Base-by-base conservation (phyloP, 2,113 vertebrate species). In the Andinoacara biseriatus region DNA sequence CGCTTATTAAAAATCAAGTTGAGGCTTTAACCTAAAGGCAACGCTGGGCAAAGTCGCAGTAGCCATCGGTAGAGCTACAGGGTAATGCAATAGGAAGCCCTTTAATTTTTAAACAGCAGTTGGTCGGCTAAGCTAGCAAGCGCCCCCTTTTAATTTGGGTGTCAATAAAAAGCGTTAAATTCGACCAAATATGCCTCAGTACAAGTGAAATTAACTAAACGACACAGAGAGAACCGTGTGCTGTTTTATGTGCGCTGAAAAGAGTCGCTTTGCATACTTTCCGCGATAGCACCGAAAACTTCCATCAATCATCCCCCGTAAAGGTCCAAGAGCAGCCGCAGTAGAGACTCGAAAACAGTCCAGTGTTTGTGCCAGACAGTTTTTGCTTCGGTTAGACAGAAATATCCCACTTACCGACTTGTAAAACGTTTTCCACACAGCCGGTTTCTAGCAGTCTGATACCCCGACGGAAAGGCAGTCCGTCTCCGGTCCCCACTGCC, bases 341-440 rank as follows among this genome's bases (percentile, higher is more conserved):
- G 65, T 77, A 11, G 63, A 75, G 43, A 78, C 58, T 83, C 83
- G 60, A 54, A 67, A 65, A 52, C 76, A 11, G 58, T 88, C 81
- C 90, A 31, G 1, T 46, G 15, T 79, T 58, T 24, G 22, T 54
- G 61, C 43, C 58, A 38, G 11, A 76, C 35, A 81, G 60, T 81
- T 59, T 78, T 54, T 49, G 18, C 62, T 59, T 52, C 43, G 5
- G 1, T 78, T 61, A 83, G 0, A 57, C 1, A 24, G 2, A 78
- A 76, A 74, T 80, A 49, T 78, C 62, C 81, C 90, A 98, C 98
- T 97, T 95, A 99, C 98, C 98, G 94, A 99, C 98, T 99, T 99
- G 98, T 92, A 99, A 96, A 87, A 98, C 97, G 94, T 97, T 99
- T 91, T 99, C 98, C 96, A 99, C 98, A 85, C 97, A 97, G 91